phyloP scores from a whole-genome alignment of 2,888 invertebrate genomes.

The Lithophane ornitopus region DNA sequence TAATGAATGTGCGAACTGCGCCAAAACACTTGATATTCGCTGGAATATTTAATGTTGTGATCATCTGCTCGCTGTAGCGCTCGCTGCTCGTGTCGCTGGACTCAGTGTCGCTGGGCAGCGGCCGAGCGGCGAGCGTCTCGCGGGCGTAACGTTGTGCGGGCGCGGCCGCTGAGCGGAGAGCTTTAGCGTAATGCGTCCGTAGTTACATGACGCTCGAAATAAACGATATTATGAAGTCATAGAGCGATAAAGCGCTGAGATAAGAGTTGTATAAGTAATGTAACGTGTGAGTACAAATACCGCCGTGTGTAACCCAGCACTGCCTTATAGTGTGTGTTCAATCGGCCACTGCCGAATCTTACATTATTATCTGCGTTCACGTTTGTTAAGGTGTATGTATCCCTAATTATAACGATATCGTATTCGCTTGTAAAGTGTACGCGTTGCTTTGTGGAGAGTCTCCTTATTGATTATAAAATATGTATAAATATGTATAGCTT shows the following conservation, averaged over 20 bases:
- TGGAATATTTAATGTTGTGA: slow-evolving; percentile 54
- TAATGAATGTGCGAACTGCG: slow-evolving; percentile 64
- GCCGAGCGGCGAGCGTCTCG: too few species aligned
- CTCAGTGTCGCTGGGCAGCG: too few species aligned
- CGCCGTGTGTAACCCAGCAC: slow-evolving; percentile 60
- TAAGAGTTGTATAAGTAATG: slow-evolving; percentile 41
- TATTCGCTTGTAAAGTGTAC: slow-evolving; percentile 51
- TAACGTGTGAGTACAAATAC: slow-evolving; percentile 61
- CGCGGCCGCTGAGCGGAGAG: slow-evolving; percentile 15
- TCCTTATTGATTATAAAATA: slow-evolving; percentile 31
- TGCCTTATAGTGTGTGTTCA: slow-evolving; percentile 83
- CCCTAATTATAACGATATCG: slow-evolving; percentile 33
- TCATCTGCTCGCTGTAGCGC: slow-evolving; percentile 17
- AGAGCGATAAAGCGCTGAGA: slow-evolving; percentile 33
- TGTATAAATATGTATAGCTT: too few species aligned
- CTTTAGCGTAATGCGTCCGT: slow-evolving; percentile 31
- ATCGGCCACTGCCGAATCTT: slow-evolving; percentile 71
- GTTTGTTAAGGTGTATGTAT: slow-evolving; percentile 34
- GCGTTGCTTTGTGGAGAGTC: slow-evolving; percentile 42
- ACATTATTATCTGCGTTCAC: slow-evolving; percentile 43
- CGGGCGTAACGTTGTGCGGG: background rate
- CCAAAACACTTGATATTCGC: slow-evolving; percentile 52
- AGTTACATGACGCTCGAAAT: slow-evolving; percentile 49
- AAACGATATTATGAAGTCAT: slow-evolving; percentile 48
- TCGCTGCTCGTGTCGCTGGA: too few species aligned